phyloP scores from a whole-genome alignment of 2,113 vertebrate species.

The Colistium nudipinnis region DNA sequence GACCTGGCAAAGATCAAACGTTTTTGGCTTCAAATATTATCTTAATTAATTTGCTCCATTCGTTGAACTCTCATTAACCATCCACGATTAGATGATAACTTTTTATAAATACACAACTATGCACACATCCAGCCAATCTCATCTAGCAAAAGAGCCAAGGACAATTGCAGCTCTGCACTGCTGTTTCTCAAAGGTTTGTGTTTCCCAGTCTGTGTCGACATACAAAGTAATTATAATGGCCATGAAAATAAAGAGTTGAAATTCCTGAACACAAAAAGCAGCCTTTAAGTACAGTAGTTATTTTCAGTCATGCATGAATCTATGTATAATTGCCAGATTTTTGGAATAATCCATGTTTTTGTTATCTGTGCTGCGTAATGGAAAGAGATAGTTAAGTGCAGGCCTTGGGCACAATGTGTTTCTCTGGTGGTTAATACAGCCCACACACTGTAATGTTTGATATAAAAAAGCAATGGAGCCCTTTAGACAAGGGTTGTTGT shows the following conservation, averaged over 20 bases:
- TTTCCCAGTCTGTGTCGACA: not conserved
- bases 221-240: not conserved
- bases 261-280: slow-evolving; percentile 5
- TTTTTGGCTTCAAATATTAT: too few relatives aligned
- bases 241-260: not conserved
- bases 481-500: slow-evolving; percentile 49
- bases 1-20: too few relatives aligned
- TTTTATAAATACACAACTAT: too few relatives aligned
- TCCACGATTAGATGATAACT: too few relatives aligned
- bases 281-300: slow-evolving; percentile 1
- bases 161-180: not conserved
- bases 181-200: not conserved
- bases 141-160: too few relatives aligned
- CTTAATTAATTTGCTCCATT: too few relatives aligned
- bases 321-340: not conserved
- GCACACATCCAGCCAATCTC: too few relatives aligned
- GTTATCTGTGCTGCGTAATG: too few relatives aligned
- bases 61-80: too few relatives aligned
- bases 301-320: slow-evolving; percentile 4
- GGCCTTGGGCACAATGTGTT: slow-evolving; percentile 52
- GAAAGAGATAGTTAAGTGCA: slow-evolving; percentile 51
- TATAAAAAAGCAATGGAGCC: slow-evolving; percentile 39
- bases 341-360: too few relatives aligned
- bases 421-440: slow-evolving; percentile 45
- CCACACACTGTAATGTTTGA: slow-evolving; percentile 49